Base-by-base conservation (phyloP, 2,888 invertebrate genomes). In the Melanotus villosus region DNA sequence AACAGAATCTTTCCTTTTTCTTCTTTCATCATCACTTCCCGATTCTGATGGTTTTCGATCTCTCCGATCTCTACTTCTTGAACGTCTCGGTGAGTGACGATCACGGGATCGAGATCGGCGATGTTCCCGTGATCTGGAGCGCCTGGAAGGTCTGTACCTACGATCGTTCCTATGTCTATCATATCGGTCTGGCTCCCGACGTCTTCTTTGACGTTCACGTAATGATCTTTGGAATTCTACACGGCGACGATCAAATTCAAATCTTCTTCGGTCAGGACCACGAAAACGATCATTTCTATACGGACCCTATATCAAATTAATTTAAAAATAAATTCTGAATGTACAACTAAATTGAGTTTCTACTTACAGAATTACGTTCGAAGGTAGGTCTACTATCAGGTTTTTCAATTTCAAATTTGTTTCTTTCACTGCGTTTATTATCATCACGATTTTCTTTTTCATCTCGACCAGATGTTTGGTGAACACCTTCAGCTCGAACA, bases 41-140 rank as follows among this genome's bases (percentile, higher is more conserved):
- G 78, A 77, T 63, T 67, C 73, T 1, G 79, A 79, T 14, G 72
- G 47, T 19, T 73, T 72, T 43, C 72, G 72, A 1, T 76, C 45
- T 52, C 69, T 69, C 45, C 65, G 75, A n/a, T 75, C 78, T 23
- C 70, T 66, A 65, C 75, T 85, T 81, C 66, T 86, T 84, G 82
- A 86, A 85, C 71, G 87, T 86, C 73, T 86, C 84, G 74, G 86
- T 86, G 43, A 86, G 76, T 69, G 84, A 72, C 70, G 83, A 76
- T 5, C 84, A 76, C 18, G 85, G 82, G 79, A 76, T 32, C 77
- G 74, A 19, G 79, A 80, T 63, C 76, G 71, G 14, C 78, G 77
- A 26, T 73, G 73, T 9, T 80, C 79, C 34, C 77, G 77, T 2
- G 81, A 81, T 56, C 77, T 75, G 1, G 81, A 80, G 63, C 78